Conservation (phyloP, 2,797 vertebrate species). For the Sphenopsis melanotis region DNA sequence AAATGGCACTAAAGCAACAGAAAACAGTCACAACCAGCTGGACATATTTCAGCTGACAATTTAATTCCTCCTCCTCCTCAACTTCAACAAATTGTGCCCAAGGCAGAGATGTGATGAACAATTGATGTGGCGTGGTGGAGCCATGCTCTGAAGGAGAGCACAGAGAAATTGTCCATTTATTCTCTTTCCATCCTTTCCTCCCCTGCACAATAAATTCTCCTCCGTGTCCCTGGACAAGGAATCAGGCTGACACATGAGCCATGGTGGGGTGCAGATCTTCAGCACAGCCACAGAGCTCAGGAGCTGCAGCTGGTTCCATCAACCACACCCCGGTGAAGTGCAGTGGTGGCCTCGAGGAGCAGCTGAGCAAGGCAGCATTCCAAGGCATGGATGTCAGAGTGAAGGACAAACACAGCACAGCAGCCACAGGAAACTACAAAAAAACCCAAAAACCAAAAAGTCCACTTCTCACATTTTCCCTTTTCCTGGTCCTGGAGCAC, state of each 20-base stretch:
- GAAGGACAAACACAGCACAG: neutral
- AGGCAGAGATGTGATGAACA: neutral
- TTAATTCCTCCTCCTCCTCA: neutral
- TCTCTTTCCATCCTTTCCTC: neutral
- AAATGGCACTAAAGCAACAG: neutral
- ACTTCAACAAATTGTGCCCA: neutral
- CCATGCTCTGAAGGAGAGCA: neutral
- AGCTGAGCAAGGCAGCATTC: neutral
- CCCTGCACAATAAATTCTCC: neutral
- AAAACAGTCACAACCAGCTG: neutral
- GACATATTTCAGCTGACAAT: neutral
- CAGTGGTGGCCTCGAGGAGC: neutral
- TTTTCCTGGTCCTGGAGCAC: neutral
- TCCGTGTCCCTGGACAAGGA: neutral
- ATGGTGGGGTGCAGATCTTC: neutral
- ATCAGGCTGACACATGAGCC: neutral
- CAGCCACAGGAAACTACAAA: neutral
- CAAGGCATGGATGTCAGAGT: neutral
- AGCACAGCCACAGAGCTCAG: neutral
- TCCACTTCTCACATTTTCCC: neutral
- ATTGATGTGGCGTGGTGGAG: neutral
- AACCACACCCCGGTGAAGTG: neutral
- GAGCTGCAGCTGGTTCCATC: neutral
- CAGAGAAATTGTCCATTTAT: neutral
- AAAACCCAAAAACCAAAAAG: neutral